Conservation (phyloP, 2,797 vertebrate species). For the Netta rufina region DNA sequence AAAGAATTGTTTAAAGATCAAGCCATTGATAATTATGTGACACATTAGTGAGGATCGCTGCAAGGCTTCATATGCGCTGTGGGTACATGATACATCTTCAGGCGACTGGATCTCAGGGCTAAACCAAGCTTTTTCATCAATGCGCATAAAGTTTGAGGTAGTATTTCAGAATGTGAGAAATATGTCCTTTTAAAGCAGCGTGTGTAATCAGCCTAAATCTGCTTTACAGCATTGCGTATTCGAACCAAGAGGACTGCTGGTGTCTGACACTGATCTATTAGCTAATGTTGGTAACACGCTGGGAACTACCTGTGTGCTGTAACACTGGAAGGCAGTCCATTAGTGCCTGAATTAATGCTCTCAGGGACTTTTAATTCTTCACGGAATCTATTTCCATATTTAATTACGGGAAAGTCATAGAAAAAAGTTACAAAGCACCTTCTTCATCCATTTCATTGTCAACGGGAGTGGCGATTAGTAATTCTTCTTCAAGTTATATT, state of each 20-base stretch:
- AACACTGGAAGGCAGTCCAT: constrained; percentile 79
- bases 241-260: constrained; percentile 26
- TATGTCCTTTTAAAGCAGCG: not conserved
- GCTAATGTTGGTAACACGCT: constrained; percentile 57
- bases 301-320: constrained; percentile 72
- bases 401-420: constrained; percentile 86
- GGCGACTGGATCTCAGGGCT: not conserved
- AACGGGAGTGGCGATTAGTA: constrained; percentile 84
- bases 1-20: not conserved
- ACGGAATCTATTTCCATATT: constrained; percentile 87
- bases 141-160: not conserved
- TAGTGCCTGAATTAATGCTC: constrained; percentile 85
- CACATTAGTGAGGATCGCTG: not conserved
- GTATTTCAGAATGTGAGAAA: constrained; percentile 23
- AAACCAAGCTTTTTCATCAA: not conserved
- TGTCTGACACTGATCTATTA: constrained; percentile 67
- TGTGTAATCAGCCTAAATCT: constrained; percentile 41
- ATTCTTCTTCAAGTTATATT: constrained; percentile 90
- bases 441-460: constrained; percentile 90
- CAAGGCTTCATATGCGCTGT: not conserved
- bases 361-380: constrained; percentile 82
- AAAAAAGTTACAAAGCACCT: constrained; percentile 81
- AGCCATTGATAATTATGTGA: not conserved
- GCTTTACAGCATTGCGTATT: constrained; percentile 35
- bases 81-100: not conserved